Percentiles rank a stretch among this genome's conserved stretches.
phyloP scores from a whole-genome alignment of 2,113 vertebrate species.

The Anthoscopus minutus region DNA sequence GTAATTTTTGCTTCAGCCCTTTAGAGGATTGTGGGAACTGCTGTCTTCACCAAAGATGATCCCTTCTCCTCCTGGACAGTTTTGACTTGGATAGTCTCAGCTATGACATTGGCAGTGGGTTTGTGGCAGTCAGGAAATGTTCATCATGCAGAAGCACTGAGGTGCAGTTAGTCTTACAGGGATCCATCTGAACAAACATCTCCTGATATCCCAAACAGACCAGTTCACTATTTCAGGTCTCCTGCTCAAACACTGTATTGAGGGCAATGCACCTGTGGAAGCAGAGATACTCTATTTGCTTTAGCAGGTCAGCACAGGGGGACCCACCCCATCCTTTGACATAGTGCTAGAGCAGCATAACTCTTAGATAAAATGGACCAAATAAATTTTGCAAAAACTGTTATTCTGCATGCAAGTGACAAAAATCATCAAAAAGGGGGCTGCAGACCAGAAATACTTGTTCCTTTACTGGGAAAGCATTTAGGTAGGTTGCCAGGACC shows the following conservation, averaged over 20 bases:
- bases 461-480: not conserved
- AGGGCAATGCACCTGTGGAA: fast-evolving
- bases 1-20: not conserved
- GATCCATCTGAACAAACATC: not conserved
- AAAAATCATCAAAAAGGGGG: not conserved
- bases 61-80: not conserved
- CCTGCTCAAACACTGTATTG: not conserved
- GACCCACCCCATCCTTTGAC: not conserved
- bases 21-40: not conserved
- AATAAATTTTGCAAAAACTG: not conserved
- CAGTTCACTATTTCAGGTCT: not conserved
- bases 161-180: not conserved
- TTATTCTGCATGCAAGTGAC: not conserved
- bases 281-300: not conserved
- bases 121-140: not conserved
- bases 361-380: not conserved
- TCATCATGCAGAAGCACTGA: not conserved
- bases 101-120: not conserved
- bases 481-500: not conserved
- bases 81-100: not conserved
- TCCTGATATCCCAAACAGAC: not conserved
- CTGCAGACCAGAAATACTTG: not conserved
- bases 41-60: not conserved
- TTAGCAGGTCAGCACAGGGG: not conserved
- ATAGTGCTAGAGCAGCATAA: not conserved